Conservation (phyloP, 1,140 invertebrate genomes). For the Nixonia krombeini region DNA sequence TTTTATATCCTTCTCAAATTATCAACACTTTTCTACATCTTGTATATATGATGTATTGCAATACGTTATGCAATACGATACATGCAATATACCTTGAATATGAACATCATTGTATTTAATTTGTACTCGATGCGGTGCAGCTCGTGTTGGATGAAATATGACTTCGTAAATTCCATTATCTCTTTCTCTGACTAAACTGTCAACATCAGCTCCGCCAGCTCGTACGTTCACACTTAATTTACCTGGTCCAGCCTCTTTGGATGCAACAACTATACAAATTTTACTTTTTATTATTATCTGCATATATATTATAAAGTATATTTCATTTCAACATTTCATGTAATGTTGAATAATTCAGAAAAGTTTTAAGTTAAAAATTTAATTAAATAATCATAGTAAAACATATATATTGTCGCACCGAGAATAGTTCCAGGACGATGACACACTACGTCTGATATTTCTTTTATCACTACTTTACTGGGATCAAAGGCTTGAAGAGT, state of each 20-base stretch:
- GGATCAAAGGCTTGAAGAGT: conserved; percentile 91
- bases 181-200: conserved; percentile 82
- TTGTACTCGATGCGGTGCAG: conserved; percentile 84
- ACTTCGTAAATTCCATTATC: conserved; percentile 84
- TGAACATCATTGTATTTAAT: conserved; percentile 69
- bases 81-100: conserved; percentile 67
- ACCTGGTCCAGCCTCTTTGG: conserved; percentile 85
- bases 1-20: not conserved
- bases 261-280: conserved; percentile 77
- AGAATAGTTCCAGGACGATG: conserved; percentile 86
- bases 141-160: conserved; percentile 86
- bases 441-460: conserved; percentile 84
- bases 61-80: too few species aligned
- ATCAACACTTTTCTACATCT: too few species aligned
- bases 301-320: not conserved
- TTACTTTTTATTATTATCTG: too few species aligned
- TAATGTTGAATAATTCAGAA: not conserved
- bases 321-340: conserved; percentile 2
- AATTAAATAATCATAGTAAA: conserved; percentile 1
- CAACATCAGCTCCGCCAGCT: conserved; percentile 84
- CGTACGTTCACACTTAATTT: conserved; percentile 84
- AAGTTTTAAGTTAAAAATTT: too few species aligned
- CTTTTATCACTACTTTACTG: conserved; percentile 82
- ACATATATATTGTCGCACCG: conserved; percentile 67
- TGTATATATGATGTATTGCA: too few species aligned